These are phyloP conservation scores for Halichondria panicea DNA, from an alignment of 37 sponge, comb jelly and placozoan species.

Conservation along the genomic window DNA sequence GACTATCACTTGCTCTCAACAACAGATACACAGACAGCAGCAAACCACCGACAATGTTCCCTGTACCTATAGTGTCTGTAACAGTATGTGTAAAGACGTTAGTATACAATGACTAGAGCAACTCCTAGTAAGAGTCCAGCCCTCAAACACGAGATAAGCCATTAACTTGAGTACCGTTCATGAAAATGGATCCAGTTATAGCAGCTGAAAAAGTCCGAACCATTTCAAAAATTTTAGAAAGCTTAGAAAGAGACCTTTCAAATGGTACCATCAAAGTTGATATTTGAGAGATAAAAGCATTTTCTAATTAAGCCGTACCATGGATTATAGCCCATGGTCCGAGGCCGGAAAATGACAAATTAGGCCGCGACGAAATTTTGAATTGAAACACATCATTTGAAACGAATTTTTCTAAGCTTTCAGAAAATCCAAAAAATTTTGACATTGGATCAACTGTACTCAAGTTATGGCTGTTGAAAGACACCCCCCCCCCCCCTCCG, in stretches of 20 bases:
- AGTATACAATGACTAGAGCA: slow-evolving; percentile 21
- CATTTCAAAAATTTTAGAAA: no score
- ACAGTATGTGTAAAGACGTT: slow-evolving; percentile 18
- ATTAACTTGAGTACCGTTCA: not conserved
- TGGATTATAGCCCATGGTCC: no score
- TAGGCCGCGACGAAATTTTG: not conserved
- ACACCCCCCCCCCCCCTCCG: no score
- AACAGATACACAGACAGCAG: slow-evolving; percentile 3
- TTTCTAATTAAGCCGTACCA: no score
- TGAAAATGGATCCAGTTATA: not conserved
- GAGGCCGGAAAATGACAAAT: no score
- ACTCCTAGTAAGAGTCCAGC: slow-evolving; percentile 8
- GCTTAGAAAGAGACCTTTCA: no score
- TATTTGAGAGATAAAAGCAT: no score
- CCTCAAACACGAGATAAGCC: not conserved
- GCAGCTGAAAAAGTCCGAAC: no score
- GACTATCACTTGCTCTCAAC: not conserved
- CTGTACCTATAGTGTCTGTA: not conserved
- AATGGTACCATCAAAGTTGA: no score
- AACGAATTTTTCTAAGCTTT: not conserved
- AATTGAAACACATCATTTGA: not conserved
- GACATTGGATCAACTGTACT: not conserved
- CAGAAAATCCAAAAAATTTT: not conserved
- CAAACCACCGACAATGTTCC: slow-evolving; percentile 2
- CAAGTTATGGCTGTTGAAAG: no score